phyloP scores from a whole-genome alignment of 2,113 vertebrate species.

The Todiramphus saurophagus region DNA sequence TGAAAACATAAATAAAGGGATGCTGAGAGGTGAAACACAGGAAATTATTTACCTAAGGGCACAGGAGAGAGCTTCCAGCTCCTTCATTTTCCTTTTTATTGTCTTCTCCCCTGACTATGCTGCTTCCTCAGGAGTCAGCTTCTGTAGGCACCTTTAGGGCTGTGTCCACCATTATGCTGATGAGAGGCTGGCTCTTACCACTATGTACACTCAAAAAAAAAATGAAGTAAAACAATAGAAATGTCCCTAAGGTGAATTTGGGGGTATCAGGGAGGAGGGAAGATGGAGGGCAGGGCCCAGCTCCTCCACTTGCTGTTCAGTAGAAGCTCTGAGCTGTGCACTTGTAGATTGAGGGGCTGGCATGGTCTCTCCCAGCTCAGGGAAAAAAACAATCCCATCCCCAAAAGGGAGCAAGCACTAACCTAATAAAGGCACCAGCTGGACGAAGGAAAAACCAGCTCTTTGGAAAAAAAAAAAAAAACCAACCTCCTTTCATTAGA shows the following conservation, averaged over 20 bases:
- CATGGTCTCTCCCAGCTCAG: slow-evolving; percentile 52
- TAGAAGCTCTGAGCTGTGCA: not conserved
- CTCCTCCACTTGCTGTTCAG: slow-evolving; percentile 11
- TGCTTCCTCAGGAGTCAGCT: not conserved
- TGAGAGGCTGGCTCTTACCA: not conserved
- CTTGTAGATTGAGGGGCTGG: slow-evolving; percentile 61
- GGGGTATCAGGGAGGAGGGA: not conserved
- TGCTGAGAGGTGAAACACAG: not conserved
- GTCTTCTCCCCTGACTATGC: not conserved
- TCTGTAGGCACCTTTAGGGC: not conserved
- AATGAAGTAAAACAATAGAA: not conserved
- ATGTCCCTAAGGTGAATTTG: not conserved
- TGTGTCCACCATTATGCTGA: not conserved
- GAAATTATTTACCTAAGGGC: not conserved
- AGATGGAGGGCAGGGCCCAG: not conserved
- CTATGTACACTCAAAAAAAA: not conserved
- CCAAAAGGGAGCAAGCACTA: slow-evolving; percentile 74
- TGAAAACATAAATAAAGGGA: not conserved
- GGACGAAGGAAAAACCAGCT: slow-evolving; percentile 72
- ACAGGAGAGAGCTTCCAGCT: not conserved
- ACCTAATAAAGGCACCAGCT: slow-evolving; percentile 82
- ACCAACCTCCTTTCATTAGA: slow-evolving; percentile 79
- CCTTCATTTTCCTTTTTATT: not conserved
- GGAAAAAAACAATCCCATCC: slow-evolving; percentile 74
- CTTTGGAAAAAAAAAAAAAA: slow-evolving; percentile 65